Conservation (phyloP, 1,140 invertebrate genomes). For the Cydia splendana region DNA sequence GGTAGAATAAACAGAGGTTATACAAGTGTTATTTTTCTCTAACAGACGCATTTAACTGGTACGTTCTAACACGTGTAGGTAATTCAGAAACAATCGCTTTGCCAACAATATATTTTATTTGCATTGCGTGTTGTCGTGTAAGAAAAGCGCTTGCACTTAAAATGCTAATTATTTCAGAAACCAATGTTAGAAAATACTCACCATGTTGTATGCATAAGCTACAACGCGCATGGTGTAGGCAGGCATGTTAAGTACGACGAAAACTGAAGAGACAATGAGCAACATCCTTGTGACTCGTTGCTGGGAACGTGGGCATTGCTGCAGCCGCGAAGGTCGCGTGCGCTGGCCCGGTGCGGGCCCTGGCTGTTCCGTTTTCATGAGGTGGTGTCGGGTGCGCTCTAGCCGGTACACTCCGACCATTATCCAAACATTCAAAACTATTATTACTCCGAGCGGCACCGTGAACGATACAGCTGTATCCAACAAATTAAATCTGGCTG, state of each 20-base stretch:
- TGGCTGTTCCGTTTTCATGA: conserved; percentile 59
- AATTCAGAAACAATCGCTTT: not conserved
- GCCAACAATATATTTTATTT: not conserved
- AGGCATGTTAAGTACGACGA: conserved; percentile 89
- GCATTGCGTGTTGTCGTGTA: not conserved
- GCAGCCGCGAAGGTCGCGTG: conserved; percentile 44
- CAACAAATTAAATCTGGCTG: conserved; percentile 83
- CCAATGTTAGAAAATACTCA: conserved; percentile 46
- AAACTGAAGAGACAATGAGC: conserved; percentile 89
- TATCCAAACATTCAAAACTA: conserved; percentile 86
- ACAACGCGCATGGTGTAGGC: conserved; percentile 83
- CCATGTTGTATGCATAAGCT: conserved; percentile 77
- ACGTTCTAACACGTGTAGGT: no score
- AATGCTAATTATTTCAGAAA: not conserved
- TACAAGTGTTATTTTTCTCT: no score
- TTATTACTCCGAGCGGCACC: conserved; percentile 85
- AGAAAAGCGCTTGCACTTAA: not conserved
- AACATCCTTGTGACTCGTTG: conserved; percentile 91
- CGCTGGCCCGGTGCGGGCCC: conserved; percentile 51
- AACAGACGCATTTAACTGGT: no score
- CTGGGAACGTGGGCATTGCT: conserved; percentile 69
- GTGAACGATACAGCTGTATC: conserved; percentile 87
- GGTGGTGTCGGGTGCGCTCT: conserved; percentile 53
- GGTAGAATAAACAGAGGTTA: no score
- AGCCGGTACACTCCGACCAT: conserved; percentile 81